Percentiles rank a stretch among this genome's conserved stretches.
phyloP scores from a whole-genome alignment of 1,140 invertebrate genomes.

The Calycopis cecrops region DNA sequence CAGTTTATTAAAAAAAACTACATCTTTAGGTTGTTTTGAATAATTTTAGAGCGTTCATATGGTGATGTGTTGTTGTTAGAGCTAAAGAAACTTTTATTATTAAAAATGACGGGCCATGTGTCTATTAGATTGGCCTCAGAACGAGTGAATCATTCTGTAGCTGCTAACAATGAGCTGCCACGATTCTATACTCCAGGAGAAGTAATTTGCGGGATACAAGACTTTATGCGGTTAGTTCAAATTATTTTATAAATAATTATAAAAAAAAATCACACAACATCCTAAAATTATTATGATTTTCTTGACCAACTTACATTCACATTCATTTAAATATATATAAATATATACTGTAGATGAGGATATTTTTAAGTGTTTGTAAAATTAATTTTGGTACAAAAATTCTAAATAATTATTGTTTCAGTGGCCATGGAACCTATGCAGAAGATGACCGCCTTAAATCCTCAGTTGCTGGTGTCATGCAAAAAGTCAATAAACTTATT shows the following conservation, averaged over 20 bases:
- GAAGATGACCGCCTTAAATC: slow-evolving; percentile 88
- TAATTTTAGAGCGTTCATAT: no score
- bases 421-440: slow-evolving; percentile 97
- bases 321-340: no score
- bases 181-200: slow-evolving; percentile 91
- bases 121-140: slow-evolving; percentile 75
- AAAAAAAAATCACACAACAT: no score
- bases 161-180: slow-evolving; percentile 75
- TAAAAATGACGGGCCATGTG: slow-evolving; percentile 68
- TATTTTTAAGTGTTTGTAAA: neutral
- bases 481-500: slow-evolving; percentile 96
- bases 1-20: no score
- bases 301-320: no score
- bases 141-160: slow-evolving; percentile 76
- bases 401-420: slow-evolving; percentile 72
- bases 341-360: neutral
- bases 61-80: no score
- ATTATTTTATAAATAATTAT: no score
- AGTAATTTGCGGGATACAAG: slow-evolving; percentile 86
- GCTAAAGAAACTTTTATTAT: no score
- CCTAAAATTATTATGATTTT: no score
- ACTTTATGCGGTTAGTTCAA: slow-evolving; percentile 85
- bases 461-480: slow-evolving; percentile 94
- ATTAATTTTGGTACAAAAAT: neutral
- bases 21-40: no score